Evolutionary conservation across 2,797 vertebrate genomes (phyloP).

Genomic region (Enteromius anoplus): DNA sequence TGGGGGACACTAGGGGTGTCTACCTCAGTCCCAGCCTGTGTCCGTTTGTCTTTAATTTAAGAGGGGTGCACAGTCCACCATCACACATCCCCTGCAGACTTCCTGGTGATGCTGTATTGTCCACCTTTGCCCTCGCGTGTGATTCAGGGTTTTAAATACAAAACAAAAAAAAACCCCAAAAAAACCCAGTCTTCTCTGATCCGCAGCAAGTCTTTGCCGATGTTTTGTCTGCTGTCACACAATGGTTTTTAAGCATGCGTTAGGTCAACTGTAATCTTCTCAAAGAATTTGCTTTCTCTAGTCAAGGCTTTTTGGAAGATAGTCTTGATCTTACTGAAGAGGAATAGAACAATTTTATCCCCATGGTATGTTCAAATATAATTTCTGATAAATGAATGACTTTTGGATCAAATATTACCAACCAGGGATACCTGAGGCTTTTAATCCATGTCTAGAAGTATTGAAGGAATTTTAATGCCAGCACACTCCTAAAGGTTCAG

Average conservation of each 20-base stretch:
- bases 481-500: neutral
- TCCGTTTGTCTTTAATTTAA: slow-evolving; percentile 40
- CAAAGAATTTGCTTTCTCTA: slow-evolving; percentile 19
- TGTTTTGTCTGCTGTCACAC: slow-evolving; percentile 38
- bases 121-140: slow-evolving; percentile 50
- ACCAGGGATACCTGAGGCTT: neutral
- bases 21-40: slow-evolving; percentile 30
- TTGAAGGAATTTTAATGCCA: neutral
- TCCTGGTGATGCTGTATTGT: slow-evolving; percentile 58
- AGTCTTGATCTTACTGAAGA: neutral
- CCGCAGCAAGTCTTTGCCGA: slow-evolving; percentile 27
- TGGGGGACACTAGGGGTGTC: slow-evolving; percentile 59
- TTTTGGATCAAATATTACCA: neutral
- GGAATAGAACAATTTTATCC: neutral
- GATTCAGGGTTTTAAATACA: slow-evolving; percentile 32
- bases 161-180: slow-evolving; percentile 7
- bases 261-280: neutral
- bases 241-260: slow-evolving; percentile 25
- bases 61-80: slow-evolving; percentile 7
- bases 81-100: slow-evolving; percentile 49
- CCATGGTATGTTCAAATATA: neutral
- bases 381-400: neutral
- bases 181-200: slow-evolving; percentile 26
- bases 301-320: neutral
- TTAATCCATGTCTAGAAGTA: neutral